These are phyloP conservation scores for Gadus chalcogrammus DNA, from an alignment of 2,113 vertebrate genomes.

Conservation along the genomic window DNA sequence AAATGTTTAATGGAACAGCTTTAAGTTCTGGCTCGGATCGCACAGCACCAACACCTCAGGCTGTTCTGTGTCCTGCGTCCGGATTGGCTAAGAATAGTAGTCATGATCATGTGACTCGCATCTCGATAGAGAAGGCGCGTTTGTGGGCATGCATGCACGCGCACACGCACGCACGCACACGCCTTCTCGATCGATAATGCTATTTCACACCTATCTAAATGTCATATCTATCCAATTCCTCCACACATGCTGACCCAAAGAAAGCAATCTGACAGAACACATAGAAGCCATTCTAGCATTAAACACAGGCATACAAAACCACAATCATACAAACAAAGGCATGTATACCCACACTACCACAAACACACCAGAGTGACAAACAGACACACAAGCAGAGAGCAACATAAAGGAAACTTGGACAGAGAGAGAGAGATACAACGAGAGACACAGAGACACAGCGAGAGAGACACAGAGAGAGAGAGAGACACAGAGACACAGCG, in stretches of 20 bases:
- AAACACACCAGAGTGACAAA: constrained; percentile 3
- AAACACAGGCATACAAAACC: constrained; percentile 1
- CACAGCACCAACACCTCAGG: too few species aligned
- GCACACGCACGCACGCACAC: constrained; percentile 5
- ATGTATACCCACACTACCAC: neutral
- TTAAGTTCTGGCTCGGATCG: too few species aligned
- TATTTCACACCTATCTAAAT: neutral
- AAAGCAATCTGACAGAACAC: constrained; percentile 15
- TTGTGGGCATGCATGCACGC: neutral
- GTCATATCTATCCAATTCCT: constrained; percentile 9
- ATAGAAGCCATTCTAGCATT: neutral
- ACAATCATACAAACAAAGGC: constrained; percentile 2
- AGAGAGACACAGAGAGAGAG: neutral
- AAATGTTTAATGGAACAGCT: too few species aligned
- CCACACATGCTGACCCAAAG: constrained; percentile 3
- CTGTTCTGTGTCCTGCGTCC: too few species aligned
- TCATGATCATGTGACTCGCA: too few species aligned
- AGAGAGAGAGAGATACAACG: neutral
- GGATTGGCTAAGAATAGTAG: too few species aligned
- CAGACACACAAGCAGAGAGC: constrained; percentile 10
- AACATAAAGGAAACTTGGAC: constrained; percentile 12
- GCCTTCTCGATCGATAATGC: neutral
- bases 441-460: constrained; percentile 37
- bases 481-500: constrained; percentile 38
- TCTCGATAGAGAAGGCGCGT: too few species aligned